phyloP scores from a whole-genome alignment of 2,113 vertebrate species.

The Neogale vison region DNA sequence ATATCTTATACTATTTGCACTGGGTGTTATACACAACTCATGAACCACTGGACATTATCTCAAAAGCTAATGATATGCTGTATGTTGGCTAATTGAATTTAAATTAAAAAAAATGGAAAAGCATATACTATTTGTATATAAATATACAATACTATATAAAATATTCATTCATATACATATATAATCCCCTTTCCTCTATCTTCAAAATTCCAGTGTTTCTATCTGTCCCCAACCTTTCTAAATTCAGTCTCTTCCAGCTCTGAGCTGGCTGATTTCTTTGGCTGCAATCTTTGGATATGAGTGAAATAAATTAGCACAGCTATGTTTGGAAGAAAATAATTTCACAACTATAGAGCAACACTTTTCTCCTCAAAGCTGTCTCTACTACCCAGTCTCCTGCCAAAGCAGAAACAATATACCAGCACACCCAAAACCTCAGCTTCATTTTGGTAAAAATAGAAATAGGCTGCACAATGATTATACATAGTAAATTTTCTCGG shows the following conservation, averaged over 20 bases:
- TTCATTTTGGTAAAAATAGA: background rate
- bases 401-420: background rate
- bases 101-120: background rate
- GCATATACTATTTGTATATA: background rate
- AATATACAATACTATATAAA: background rate
- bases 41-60: too few species aligned
- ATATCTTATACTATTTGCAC: background rate
- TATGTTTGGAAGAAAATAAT: background rate
- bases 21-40: too few species aligned
- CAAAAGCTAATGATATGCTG: background rate
- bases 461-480: background rate
- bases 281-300: background rate
- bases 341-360: background rate
- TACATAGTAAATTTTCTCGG: background rate
- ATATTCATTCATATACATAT: background rate
- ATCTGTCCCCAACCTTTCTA: background rate
- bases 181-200: background rate
- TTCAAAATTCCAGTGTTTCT: background rate
- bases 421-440: background rate
- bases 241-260: background rate
- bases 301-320: background rate
- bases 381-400: background rate
- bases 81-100: background rate
- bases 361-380: background rate
- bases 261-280: background rate